Base-by-base conservation (phyloP, 2,797 vertebrate genomes). In the Spheniscus humboldti region DNA sequence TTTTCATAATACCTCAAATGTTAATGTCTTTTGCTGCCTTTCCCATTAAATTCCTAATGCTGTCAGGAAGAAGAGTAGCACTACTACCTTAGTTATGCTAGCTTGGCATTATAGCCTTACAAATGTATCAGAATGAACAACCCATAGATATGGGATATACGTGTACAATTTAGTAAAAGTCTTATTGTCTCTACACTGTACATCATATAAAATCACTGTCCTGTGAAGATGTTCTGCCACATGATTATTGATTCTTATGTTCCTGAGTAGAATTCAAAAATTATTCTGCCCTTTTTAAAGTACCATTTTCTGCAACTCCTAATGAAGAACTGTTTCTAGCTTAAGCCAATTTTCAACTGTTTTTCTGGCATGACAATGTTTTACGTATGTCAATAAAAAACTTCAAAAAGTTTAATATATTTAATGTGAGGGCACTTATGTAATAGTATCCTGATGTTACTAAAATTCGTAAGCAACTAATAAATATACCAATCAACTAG, bases 71-170 rank as follows among this genome's bases (percentile, higher is more conserved):
- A 68, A 33, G 33, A 43, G 18, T 10, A 48, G 9, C 55, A 20
- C n/a, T 89, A 13, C 13, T 30, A 30, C 13, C 9, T 56, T 18
- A 30, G n/a, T 63, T 48, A 15, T 24, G 13, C 9, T 48, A 68
- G n/a, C 33, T 50, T 64, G 55, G 18, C 12, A 1, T 52, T 82
- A n/a, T 2, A 48, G 2, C 6, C n/a, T 41, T 63, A 35, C 8
- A 75, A 80, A 79, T 82, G 35, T 23, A 28, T 75, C 39, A 35
- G 55, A 22, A 25, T 71, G n/a, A 92, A 16, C 11, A 75, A 15
- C 23, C 62, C 3, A 0, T 31, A 33, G 37, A 37, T 66, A 33
- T 0, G 12, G n/a, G 14, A 3, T 24, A 6, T 25, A 11, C 20
- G 6, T n/a, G 43, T 76, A 55, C 17, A 56, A 15, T 73, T 73